These are phyloP conservation scores for Podarcis raffonei DNA, from an alignment of 2,113 vertebrate species.

Conservation along the genomic window DNA sequence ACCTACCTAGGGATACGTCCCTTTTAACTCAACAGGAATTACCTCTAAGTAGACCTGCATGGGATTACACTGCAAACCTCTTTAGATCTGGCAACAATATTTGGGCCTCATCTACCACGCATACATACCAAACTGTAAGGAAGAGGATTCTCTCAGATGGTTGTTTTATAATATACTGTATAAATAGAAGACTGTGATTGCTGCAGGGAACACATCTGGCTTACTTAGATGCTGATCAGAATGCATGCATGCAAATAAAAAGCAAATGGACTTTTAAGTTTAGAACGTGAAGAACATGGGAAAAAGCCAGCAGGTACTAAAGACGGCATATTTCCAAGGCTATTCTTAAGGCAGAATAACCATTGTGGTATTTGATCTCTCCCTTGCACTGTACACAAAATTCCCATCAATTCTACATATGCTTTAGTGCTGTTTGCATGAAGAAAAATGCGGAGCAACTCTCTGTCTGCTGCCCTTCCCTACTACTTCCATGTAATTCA, in stretches of 20 bases:
- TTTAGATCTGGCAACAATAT: neutral
- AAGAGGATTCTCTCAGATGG: neutral
- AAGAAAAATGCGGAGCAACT: neutral
- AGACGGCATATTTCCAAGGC: neutral
- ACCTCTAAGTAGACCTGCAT: neutral
- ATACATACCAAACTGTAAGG: neutral
- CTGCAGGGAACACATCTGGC: constrained; percentile 2
- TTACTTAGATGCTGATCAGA: constrained; percentile 1
- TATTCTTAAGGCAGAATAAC: neutral
- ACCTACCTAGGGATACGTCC: no score
- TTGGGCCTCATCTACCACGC: no score
- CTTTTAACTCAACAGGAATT: neutral
- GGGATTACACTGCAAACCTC: neutral
- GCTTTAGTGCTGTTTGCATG: neutral
- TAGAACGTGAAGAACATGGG: neutral
- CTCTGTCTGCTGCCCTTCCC: no score
- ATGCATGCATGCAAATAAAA: neutral
- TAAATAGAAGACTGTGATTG: neutral
- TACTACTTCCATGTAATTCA: neutral
- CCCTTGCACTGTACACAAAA: neutral
- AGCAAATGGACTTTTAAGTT: neutral
- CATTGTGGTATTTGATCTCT: neutral
- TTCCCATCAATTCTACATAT: neutral
- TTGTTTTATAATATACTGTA: neutral
- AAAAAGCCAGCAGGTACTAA: neutral